These are phyloP conservation scores for Crematogaster levior DNA, from an alignment of 2,888 invertebrate genomes.

Conservation along the genomic window DNA sequence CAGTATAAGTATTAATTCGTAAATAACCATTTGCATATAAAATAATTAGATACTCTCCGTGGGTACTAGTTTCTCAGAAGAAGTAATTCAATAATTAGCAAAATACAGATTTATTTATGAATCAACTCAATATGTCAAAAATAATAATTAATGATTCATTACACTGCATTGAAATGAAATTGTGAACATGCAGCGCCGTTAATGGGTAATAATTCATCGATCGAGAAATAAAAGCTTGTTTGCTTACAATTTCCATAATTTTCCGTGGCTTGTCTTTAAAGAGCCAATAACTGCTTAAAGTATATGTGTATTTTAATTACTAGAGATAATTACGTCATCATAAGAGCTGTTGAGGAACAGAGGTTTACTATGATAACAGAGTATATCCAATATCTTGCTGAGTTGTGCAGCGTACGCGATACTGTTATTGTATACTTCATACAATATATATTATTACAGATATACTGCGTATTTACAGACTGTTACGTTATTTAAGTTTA, in stretches of 20 bases:
- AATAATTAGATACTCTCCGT: background rate
- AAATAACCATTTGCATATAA: background rate
- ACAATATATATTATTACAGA: constrained; percentile 13
- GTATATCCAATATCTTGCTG: constrained; percentile 74
- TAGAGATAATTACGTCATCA: constrained; percentile 77
- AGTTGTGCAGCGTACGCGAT: constrained; percentile 68
- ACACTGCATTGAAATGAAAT: background rate
- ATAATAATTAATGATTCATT: background rate
- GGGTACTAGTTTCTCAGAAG: background rate
- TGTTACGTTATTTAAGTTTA: background rate
- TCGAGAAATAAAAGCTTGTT: constrained; percentile 42
- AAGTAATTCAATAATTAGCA: background rate
- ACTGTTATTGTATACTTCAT: constrained; percentile 21
- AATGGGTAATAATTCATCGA: constrained; percentile 20
- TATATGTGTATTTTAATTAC: constrained; percentile 77
- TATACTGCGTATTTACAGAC: constrained; percentile 45
- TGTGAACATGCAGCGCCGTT: background rate
- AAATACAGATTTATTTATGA: background rate
- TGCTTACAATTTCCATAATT: constrained; percentile 71
- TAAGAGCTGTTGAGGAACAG: constrained; percentile 68
- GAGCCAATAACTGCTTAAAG: constrained; percentile 71
- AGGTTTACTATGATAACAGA: constrained; percentile 77
- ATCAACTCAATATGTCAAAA: background rate
- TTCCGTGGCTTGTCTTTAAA: constrained; percentile 61
- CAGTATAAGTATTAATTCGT: no score